phyloP scores from a whole-genome alignment of 2,797 vertebrate genomes.

The Manis crassicaudata region DNA sequence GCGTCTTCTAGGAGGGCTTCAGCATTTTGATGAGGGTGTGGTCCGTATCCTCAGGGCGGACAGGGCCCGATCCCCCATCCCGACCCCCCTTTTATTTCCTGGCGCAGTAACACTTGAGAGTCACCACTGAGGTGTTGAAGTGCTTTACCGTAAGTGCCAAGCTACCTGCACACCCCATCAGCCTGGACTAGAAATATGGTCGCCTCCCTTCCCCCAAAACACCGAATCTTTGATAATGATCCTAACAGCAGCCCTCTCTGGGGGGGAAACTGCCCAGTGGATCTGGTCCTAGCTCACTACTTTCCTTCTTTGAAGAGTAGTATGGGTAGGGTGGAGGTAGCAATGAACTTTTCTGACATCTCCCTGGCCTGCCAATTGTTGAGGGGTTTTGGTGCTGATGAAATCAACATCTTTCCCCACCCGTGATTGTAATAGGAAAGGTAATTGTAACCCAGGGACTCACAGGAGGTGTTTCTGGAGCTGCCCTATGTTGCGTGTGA shows the following conservation, averaged over 20 bases:
- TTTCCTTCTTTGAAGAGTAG: conserved; percentile 33
- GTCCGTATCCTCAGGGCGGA: neutral
- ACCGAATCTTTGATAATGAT: neutral
- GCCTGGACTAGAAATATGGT: neutral
- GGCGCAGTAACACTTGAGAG: conserved; percentile 59
- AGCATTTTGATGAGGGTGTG: conserved; percentile 61
- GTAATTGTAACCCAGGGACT: neutral
- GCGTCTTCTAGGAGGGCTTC: neutral
- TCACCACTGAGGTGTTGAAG: conserved; percentile 31
- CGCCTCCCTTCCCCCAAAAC: neutral
- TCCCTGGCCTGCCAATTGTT: conserved; percentile 34
- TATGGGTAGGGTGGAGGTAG: neutral
- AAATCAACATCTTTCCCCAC: neutral
- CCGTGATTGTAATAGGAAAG: neutral
- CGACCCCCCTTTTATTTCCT: neutral
- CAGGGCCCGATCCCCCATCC: neutral
- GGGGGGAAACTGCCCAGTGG: neutral
- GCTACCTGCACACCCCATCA: neutral
- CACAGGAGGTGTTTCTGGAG: conserved; percentile 56
- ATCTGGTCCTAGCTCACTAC: neutral
- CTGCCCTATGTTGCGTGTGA: conserved; percentile 13
- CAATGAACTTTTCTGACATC: conserved; percentile 21
- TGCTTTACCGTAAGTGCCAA: conserved; percentile 25
- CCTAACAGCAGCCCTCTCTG: neutral
- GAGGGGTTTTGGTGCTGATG: neutral